Conservation (phyloP, 2,888 invertebrate genomes). For the Nesidiocoris tenuis region DNA sequence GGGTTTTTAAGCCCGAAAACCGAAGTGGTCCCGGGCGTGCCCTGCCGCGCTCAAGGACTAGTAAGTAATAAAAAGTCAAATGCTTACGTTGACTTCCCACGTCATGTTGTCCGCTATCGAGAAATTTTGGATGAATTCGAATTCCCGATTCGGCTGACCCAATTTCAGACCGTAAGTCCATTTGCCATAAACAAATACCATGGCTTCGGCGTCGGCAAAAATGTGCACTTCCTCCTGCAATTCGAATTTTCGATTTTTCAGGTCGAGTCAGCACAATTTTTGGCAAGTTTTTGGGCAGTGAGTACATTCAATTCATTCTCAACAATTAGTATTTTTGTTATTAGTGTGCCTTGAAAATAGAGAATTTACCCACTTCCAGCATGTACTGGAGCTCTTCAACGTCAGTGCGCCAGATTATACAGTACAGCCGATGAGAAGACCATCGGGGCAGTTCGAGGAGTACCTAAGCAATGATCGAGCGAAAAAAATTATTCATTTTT, state of each 20-base stretch:
- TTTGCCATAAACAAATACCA: conserved; percentile 1
- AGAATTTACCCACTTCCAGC: conserved; percentile 1
- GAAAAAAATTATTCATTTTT: not conserved
- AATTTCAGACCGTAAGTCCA: conserved; percentile 13
- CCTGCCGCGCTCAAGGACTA: too few relatives aligned
- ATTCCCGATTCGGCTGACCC: conserved; percentile 22
- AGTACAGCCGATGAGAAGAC: conserved; percentile 20
- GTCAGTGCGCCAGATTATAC: conserved; percentile 5
- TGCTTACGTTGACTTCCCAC: conserved; percentile 21
- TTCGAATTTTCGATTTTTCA: not conserved
- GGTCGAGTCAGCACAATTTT: not conserved
- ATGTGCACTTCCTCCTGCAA: conserved; percentile 10
- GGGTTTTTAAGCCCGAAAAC: too few relatives aligned
- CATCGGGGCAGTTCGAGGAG: conserved; percentile 9
- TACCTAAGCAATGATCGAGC: not conserved
- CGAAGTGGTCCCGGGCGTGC: too few relatives aligned
- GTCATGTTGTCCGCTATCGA: not conserved
- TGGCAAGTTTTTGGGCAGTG: too few relatives aligned
- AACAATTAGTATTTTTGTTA: too few relatives aligned
- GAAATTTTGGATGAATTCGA: conserved; percentile 6
- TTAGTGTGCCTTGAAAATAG: too few relatives aligned
- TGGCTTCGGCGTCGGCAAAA: conserved; percentile 14
- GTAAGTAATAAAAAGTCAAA: too few relatives aligned
- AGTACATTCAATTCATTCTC: too few relatives aligned
- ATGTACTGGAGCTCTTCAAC: not conserved